Evolutionary conservation across 2,888 invertebrate species (phyloP).

Genomic region (Keiferia lycopersicella): DNA sequence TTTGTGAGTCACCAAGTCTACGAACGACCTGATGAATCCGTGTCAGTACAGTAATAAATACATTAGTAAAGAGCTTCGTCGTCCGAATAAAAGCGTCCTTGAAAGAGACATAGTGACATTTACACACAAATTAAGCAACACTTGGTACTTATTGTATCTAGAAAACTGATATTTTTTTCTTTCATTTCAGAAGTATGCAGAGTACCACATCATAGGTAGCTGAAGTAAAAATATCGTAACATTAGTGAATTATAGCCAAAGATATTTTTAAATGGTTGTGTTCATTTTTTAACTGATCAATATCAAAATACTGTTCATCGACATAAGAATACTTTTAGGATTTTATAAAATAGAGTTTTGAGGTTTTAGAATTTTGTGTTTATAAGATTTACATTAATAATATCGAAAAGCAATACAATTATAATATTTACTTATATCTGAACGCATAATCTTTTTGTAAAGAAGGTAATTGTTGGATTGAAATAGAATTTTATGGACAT

Average conservation of each 20-base stretch:
- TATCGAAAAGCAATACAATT: neutral
- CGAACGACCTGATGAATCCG: no score
- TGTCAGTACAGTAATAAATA: no score
- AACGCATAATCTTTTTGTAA: neutral
- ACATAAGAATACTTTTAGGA: conserved; percentile 30
- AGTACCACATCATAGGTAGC: conserved; percentile 74
- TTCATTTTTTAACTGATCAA: conserved; percentile 42
- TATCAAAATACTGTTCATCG: conserved; percentile 30
- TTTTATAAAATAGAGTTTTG: conserved; percentile 16
- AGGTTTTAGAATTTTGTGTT: conserved; percentile 9
- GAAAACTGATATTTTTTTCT: neutral
- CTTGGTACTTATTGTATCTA: no score
- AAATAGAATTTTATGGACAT: neutral
- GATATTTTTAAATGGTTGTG: conserved; percentile 55
- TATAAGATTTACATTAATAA: neutral
- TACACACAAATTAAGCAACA: no score
- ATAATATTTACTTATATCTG: neutral
- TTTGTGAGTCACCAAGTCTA: neutral
- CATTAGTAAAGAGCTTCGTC: no score
- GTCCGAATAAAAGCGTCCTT: no score
- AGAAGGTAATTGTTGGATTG: neutral
- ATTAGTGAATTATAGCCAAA: conserved; percentile 29
- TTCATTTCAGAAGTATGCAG: conserved; percentile 59
- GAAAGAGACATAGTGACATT: no score
- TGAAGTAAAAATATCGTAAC: conserved; percentile 32